phyloP scores from a whole-genome alignment of 23 tunicate species.

The Styela clava region DNA sequence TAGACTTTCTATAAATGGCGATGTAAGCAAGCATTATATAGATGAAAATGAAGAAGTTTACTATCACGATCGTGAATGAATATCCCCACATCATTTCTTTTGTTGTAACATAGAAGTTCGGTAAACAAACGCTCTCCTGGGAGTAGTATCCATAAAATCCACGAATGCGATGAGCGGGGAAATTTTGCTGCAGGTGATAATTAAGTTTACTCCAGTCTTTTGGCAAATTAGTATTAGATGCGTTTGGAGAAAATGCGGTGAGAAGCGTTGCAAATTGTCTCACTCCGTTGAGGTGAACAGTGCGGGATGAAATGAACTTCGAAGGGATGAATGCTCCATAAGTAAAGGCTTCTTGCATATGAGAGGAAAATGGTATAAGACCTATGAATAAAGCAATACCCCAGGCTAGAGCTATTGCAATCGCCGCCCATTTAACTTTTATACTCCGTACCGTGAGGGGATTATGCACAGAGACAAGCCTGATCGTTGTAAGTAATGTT shows the following conservation, averaged over 20 bases:
- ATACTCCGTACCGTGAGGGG: conserved; percentile 13
- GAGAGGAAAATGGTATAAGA: conserved; percentile 24
- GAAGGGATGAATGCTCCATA: conserved; percentile 56
- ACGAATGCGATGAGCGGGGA: conserved; percentile 30
- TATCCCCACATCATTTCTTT: conserved; percentile 60
- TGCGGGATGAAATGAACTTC: conserved; percentile 22
- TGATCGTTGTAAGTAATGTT: conserved; percentile 35
- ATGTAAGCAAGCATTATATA: conserved; percentile 47
- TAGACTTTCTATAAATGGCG: conserved; percentile 26
- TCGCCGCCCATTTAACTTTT: conserved; percentile 22
- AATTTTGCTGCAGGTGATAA: conserved; percentile 6
- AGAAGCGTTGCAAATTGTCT: conserved; percentile 38
- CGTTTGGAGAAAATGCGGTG: conserved; percentile 21
- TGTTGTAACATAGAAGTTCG: conserved; percentile 56
- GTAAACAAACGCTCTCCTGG: conserved; percentile 79
- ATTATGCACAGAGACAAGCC: conserved; percentile 38
- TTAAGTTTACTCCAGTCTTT: neutral
- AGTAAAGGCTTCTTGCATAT: conserved; percentile 31
- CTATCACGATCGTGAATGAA: conserved; percentile 39
- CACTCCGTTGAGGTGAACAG: conserved; percentile 10
- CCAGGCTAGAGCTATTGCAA: conserved; percentile 31
- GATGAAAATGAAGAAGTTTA: conserved; percentile 46
- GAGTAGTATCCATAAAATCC: conserved; percentile 72
- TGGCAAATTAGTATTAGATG: neutral
- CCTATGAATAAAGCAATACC: conserved; percentile 20